A percentile compares a stretch with the other conserved stretches of the same genome.
Conservation (phyloP, 2,888 invertebrate species). For the Melipona bicolor region DNA sequence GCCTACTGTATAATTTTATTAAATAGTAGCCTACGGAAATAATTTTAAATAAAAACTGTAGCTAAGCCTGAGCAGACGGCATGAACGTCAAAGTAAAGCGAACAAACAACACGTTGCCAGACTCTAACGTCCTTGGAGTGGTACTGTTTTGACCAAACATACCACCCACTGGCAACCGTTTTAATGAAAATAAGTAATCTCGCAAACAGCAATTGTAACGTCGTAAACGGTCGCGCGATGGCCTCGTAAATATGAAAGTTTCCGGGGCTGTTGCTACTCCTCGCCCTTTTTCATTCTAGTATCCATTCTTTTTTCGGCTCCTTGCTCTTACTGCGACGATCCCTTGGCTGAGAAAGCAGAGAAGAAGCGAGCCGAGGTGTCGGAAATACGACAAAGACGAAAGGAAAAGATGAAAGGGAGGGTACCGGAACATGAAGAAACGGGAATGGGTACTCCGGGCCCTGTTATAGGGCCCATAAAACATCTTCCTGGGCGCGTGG, state of each 20-base stretch:
- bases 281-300: conserved; percentile 10
- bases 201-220: conserved; percentile 79
- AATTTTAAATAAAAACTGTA: too few species aligned
- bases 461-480: conserved; percentile 80
- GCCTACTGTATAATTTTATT: too few species aligned
- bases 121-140: conserved; percentile 62
- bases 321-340: conserved; percentile 46
- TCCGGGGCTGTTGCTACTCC: conserved; percentile 32
- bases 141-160: conserved; percentile 17
- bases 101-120: conserved; percentile 19
- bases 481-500: conserved; percentile 80
- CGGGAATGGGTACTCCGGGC: conserved; percentile 74
- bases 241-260: conserved; percentile 81
- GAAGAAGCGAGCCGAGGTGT: conserved; percentile 20
- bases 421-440: conserved; percentile 62
- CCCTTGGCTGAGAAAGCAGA: conserved; percentile 8
- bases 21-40: too few species aligned
- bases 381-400: conserved; percentile 11
- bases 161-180: conserved; percentile 76
- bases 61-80: too few species aligned
- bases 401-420: conserved; percentile 9
- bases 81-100: neutral
- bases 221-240: conserved; percentile 79
- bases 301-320: neutral
- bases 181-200: conserved; percentile 82